phyloP scores from a whole-genome alignment of 92 coral and sea anemone genomes.

The Porites divaricata region DNA sequence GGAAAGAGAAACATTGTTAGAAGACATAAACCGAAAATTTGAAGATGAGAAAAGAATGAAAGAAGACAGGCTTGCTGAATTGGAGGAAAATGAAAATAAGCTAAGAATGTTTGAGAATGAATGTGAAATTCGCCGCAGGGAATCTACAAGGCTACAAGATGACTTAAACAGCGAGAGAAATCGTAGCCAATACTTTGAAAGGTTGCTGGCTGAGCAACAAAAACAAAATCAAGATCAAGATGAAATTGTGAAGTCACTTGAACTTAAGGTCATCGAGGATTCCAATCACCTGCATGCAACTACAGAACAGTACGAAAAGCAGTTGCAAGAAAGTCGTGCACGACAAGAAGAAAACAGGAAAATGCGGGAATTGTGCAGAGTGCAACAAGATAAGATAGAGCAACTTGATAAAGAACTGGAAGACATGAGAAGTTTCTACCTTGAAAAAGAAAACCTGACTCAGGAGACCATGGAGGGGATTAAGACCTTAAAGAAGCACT shows the following conservation, averaged over 20 bases:
- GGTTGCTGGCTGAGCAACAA: conserved; percentile 60
- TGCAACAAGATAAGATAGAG: conserved; percentile 48
- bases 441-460: conserved; percentile 57
- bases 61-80: conserved; percentile 23
- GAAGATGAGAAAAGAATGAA: conserved; percentile 29
- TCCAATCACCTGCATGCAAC: conserved; percentile 54
- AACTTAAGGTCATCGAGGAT: conserved; percentile 48
- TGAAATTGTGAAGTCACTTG: conserved; percentile 57
- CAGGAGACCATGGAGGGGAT: conserved; percentile 51
- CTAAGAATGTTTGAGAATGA: conserved; percentile 5
- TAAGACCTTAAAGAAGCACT: conserved; percentile 39
- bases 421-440: conserved; percentile 29
- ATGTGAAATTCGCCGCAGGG: neutral
- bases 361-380: conserved; percentile 44
- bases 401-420: conserved; percentile 41
- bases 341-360: conserved; percentile 42
- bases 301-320: conserved; percentile 46
- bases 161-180: conserved; percentile 50
- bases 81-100: conserved; percentile 16
- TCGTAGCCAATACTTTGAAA: conserved; percentile 29
- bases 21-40: neutral
- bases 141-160: conserved; percentile 35
- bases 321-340: conserved; percentile 34
- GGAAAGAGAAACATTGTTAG: conserved; percentile 27
- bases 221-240: conserved; percentile 60